A percentile compares a stretch with the other conserved stretches of the same genome.
phyloP scores from a whole-genome alignment of 2,888 invertebrate species.

The Athalia circularis region DNA sequence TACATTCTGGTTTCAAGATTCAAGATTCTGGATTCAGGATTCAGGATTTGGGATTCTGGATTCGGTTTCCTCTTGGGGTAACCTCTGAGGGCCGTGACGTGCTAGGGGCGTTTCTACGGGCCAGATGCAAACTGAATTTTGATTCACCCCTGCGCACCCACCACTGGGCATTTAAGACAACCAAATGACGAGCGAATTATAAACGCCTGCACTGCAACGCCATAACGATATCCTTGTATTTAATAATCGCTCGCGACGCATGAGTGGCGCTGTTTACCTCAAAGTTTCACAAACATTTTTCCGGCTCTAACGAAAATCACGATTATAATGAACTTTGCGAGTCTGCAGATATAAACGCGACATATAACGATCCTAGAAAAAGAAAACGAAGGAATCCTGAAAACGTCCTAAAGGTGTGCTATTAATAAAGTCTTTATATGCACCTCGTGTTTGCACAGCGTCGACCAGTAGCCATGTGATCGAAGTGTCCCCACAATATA shows the following conservation, averaged over 20 bases:
- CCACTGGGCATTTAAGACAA: constrained; percentile 11
- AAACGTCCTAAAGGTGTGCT: constrained; percentile 25
- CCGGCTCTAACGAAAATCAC: neutral
- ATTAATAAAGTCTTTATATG: constrained; percentile 48
- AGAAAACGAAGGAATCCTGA: neutral
- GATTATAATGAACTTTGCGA: neutral
- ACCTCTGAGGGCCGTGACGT: constrained; percentile 48
- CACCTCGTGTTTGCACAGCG: constrained; percentile 67
- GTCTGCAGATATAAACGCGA: constrained; percentile 2
- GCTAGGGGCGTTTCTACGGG: constrained; percentile 47
- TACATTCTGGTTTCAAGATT: constrained; percentile 50
- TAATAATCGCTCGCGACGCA: neutral
- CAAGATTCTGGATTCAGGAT: constrained; percentile 25
- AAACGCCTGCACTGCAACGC: neutral
- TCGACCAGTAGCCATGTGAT: constrained; percentile 70
- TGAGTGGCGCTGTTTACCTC: neutral
- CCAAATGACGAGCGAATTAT: constrained; percentile 24
- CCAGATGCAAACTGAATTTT: constrained; percentile 66
- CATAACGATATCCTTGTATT: neutral
- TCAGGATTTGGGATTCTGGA: constrained; percentile 30
- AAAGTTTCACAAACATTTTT: constrained; percentile 3
- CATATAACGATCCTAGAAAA: neutral
- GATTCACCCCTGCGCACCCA: constrained; percentile 45
- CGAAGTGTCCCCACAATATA: constrained; percentile 68
- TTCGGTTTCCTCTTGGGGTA: constrained; percentile 33